Evolutionary conservation across 2,797 vertebrate genomes (phyloP).

Genomic region (Orestias chungarensis): DNA sequence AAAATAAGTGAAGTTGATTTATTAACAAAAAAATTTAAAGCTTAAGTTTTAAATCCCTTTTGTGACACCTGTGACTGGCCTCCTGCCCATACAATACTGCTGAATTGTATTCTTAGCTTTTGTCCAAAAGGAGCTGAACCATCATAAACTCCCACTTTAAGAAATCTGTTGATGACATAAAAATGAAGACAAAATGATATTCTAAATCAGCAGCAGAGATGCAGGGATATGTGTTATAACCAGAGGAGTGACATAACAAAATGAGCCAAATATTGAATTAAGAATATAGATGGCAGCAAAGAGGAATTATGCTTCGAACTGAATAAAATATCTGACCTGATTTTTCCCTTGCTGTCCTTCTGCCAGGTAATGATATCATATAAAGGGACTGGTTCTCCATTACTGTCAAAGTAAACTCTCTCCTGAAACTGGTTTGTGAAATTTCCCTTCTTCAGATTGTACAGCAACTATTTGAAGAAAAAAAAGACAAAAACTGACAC

Average conservation of each 20-base stretch:
- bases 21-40: neutral
- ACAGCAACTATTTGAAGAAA: constrained; percentile 64
- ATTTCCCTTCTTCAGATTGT: constrained; percentile 72
- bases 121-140: constrained; percentile 68
- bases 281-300: neutral
- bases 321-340: constrained; percentile 41
- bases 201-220: neutral
- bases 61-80: constrained; percentile 63
- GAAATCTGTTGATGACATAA: constrained; percentile 55
- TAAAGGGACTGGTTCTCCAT: constrained; percentile 76
- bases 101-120: constrained; percentile 67
- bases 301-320: neutral
- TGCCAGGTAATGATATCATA: constrained; percentile 84
- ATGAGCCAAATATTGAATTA: neutral
- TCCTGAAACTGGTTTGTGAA: constrained; percentile 78
- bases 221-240: neutral
- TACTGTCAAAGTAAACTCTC: constrained; percentile 76
- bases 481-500: neutral
- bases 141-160: constrained; percentile 80
- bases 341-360: constrained; percentile 57
- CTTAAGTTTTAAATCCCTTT: neutral
- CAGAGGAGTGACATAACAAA: neutral
- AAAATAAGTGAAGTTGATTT: neutral
- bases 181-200: neutral
- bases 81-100: constrained; percentile 69